These are phyloP conservation scores for Odobenus rosmarus DNA, from an alignment of 2,113 vertebrate genomes.

Conservation along the genomic window DNA sequence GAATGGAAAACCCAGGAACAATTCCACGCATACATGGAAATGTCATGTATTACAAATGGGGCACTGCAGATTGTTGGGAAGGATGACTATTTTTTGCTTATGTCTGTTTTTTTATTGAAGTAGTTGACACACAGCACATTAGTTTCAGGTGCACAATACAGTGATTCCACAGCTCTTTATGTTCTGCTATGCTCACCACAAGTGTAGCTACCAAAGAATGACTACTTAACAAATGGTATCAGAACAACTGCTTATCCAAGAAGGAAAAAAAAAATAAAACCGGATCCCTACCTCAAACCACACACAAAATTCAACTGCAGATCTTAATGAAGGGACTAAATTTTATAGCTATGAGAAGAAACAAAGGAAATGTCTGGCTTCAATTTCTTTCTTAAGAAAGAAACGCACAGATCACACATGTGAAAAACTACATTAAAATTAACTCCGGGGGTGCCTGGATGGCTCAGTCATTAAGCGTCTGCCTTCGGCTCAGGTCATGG, in stretches of 20 bases:
- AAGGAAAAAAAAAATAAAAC: neutral
- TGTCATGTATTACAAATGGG: neutral
- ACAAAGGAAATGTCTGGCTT: neutral
- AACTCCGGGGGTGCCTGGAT: neutral
- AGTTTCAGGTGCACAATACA: neutral
- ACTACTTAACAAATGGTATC: neutral
- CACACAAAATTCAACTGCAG: neutral
- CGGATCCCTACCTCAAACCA: neutral
- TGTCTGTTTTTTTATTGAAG: neutral
- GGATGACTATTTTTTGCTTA: neutral
- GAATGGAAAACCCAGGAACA: neutral
- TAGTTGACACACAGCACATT: neutral
- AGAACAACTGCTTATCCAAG: neutral
- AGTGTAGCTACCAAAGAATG: neutral
- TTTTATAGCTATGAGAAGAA: neutral
- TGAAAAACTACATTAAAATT: neutral
- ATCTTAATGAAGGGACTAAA: neutral
- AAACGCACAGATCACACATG: neutral
- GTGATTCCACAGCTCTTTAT: neutral
- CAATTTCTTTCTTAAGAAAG: neutral
- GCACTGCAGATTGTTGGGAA: neutral
- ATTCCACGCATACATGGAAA: neutral
- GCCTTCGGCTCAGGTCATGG: too few species aligned
- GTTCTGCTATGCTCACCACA: neutral
- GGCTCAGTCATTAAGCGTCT: too few species aligned